Evolutionary conservation across 1,140 invertebrate genomes (phyloP).

Genomic region (Drosophila auraria): DNA sequence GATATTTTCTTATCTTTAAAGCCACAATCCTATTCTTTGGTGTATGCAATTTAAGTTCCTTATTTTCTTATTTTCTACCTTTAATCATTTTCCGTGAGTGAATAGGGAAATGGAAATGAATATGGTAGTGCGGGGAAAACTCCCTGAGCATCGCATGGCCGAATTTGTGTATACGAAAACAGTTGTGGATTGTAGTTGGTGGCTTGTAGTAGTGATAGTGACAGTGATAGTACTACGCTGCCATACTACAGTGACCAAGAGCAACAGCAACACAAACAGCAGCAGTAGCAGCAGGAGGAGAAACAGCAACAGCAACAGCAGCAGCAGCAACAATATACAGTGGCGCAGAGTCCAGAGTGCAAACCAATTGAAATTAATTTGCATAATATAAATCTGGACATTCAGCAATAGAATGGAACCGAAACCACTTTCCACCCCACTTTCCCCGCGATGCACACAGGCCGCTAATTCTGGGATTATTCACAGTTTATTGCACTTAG

Average conservation of each 20-base stretch:
- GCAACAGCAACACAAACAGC: conserved; percentile 55
- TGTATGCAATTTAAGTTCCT: no score
- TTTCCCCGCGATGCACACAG: conserved; percentile 54
- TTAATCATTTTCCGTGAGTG: neutral
- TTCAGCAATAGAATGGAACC: conserved; percentile 71
- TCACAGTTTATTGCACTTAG: conserved; percentile 83
- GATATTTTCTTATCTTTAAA: no score
- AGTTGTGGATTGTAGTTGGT: conserved; percentile 17
- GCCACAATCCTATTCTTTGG: neutral
- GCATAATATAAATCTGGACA: conserved; percentile 79
- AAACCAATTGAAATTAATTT: conserved; percentile 84
- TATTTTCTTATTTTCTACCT: neutral
- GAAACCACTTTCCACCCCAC: conserved; percentile 29
- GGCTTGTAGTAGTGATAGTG: conserved; percentile 36
- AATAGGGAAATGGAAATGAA: neutral
- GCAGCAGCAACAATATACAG: conserved; percentile 42
- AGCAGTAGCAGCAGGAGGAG: conserved; percentile 26
- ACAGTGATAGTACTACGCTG: conserved; percentile 37
- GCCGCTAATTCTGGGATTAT: conserved; percentile 72
- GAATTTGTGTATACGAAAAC: conserved; percentile 74
- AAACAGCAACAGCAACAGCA: conserved; percentile 25
- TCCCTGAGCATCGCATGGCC: conserved; percentile 23
- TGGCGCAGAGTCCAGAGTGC: conserved; percentile 70
- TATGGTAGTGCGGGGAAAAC: conserved; percentile 19
- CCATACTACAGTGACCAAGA: conserved; percentile 35